phyloP scores from a whole-genome alignment of 2,113 vertebrate species.

The Melospiza melodia region DNA sequence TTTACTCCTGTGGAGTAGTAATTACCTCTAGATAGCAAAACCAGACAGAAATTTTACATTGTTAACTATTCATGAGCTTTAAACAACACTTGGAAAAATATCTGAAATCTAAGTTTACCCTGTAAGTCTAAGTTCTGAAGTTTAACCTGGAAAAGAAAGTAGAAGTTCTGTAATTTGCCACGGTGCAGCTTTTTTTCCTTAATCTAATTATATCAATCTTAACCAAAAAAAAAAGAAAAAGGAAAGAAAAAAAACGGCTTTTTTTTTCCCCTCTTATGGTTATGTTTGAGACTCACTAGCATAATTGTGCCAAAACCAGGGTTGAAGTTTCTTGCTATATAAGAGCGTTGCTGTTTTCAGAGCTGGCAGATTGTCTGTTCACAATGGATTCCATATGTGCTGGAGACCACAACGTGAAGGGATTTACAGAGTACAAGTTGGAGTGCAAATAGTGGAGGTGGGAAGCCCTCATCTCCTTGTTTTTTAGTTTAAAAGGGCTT shows the following conservation, averaged over 20 bases:
- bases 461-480: not conserved
- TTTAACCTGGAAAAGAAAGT: not conserved
- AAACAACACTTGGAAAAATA: not conserved
- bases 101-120: not conserved
- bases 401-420: not conserved
- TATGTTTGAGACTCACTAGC: constrained; percentile 66
- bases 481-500: not conserved
- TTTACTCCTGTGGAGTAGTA: not conserved
- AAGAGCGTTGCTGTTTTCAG: constrained; percentile 50
- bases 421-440: constrained; percentile 28
- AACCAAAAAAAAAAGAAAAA: not conserved
- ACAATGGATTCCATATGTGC: constrained; percentile 59
- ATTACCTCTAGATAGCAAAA: not conserved
- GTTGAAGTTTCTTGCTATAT: constrained; percentile 54
- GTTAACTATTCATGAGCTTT: not conserved
- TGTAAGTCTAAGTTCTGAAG: not conserved
- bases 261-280: not conserved
- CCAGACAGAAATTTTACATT: not conserved
- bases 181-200: not conserved
- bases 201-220: not conserved
- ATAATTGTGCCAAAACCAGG: constrained; percentile 48
- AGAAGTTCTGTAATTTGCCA: not conserved
- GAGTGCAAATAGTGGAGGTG: not conserved
- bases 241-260: not conserved
- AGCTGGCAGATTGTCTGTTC: constrained; percentile 45